A percentile compares a stretch with the other conserved stretches of the same genome.
Conservation (phyloP, 2,888 invertebrate species). For the Chalcosyrphus nemorum region DNA sequence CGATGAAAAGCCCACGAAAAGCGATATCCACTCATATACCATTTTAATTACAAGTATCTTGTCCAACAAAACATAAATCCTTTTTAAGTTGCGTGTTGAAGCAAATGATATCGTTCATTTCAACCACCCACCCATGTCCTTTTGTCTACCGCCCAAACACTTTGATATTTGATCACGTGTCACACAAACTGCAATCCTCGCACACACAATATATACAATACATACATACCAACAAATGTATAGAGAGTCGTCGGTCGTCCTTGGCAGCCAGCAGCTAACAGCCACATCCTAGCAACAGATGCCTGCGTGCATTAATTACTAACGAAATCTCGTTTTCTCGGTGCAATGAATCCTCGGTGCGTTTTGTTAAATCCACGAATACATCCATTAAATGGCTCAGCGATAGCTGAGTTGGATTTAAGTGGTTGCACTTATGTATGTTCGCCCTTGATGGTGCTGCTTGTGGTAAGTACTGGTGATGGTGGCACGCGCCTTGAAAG, state of each 20-base stretch:
- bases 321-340: constrained; percentile 49
- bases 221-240: no score
- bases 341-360: constrained; percentile 47
- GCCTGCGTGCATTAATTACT: constrained; percentile 72
- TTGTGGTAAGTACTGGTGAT: background rate
- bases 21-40: constrained; percentile 36
- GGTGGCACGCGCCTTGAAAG: constrained; percentile 60
- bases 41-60: constrained; percentile 65
- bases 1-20: constrained; percentile 1
- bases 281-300: constrained; percentile 71
- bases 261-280: constrained; percentile 66
- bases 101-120: constrained; percentile 54
- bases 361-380: constrained; percentile 38
- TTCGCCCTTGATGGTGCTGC: constrained; percentile 12
- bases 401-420: constrained; percentile 51
- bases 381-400: constrained; percentile 64
- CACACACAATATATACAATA: constrained; percentile 41
- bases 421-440: constrained; percentile 66
- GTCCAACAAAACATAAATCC: constrained; percentile 54
- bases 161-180: constrained; percentile 73
- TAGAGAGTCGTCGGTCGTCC: constrained; percentile 60
- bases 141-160: constrained; percentile 19
- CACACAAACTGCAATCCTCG: constrained; percentile 58
- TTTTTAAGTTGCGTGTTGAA: constrained; percentile 63
- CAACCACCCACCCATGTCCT: constrained; percentile 13